Evolutionary conservation across 2,888 invertebrate species (phyloP).

Genomic region (Cryptus armator): DNA sequence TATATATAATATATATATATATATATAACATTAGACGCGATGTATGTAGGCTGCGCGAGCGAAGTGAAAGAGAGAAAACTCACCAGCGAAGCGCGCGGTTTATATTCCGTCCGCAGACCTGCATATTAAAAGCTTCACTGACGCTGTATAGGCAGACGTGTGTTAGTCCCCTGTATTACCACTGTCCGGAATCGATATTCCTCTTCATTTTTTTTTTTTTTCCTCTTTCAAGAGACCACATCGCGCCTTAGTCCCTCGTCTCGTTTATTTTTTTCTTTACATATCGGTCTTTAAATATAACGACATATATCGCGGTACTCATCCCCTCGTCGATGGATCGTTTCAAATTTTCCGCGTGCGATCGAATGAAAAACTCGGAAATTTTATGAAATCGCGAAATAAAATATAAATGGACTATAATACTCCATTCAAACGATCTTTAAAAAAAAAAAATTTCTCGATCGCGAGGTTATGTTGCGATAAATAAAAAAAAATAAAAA

Average conservation of each 20-base stretch:
- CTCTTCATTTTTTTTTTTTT: slow-evolving; percentile 53
- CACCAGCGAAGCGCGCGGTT: slow-evolving; percentile 38
- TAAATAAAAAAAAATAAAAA: too few relatives aligned
- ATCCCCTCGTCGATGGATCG: background rate
- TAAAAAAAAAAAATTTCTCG: too few relatives aligned
- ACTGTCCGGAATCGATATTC: slow-evolving; percentile 63
- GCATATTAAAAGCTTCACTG: slow-evolving; percentile 51
- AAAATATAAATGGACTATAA: too few relatives aligned
- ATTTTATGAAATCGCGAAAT: too few relatives aligned
- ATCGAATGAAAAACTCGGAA: background rate
- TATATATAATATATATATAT: background rate
- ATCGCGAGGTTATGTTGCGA: too few relatives aligned
- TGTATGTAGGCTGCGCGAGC: slow-evolving; percentile 20
- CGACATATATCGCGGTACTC: background rate
- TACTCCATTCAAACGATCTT: too few relatives aligned
- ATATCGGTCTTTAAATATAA: background rate
- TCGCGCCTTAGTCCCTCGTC: slow-evolving; percentile 31
- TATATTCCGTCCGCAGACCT: slow-evolving; percentile 53
- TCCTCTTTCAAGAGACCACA: slow-evolving; percentile 37
- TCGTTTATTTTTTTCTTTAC: slow-evolving; percentile 3
- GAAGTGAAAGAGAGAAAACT: slow-evolving; percentile 51
- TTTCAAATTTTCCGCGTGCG: background rate
- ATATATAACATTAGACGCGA: background rate
- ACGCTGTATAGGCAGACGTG: background rate
- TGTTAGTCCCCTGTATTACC: slow-evolving; percentile 15